Evolutionary conservation across 2,113 vertebrate genomes (phyloP).

Genomic region (Ictidomys tridecemlineatus): DNA sequence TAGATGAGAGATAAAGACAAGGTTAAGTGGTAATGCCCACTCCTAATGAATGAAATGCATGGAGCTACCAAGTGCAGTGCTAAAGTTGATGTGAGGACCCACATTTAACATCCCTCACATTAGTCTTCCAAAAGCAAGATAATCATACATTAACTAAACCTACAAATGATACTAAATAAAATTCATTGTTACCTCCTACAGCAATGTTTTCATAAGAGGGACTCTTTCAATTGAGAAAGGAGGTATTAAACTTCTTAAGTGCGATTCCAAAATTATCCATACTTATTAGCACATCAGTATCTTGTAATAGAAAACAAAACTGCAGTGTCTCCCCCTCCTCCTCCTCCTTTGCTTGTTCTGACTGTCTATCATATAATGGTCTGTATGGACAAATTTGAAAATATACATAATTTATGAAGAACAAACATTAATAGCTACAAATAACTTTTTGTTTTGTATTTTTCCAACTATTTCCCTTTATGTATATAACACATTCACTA

Average conservation of each 20-base stretch:
- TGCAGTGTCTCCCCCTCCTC: background rate
- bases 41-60: constrained; percentile 3
- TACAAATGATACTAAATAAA: constrained; percentile 35
- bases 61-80: background rate
- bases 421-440: background rate
- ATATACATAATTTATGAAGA: background rate
- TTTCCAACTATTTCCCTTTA: background rate
- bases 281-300: background rate
- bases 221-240: constrained; percentile 5
- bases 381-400: constrained; percentile 5
- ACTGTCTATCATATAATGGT: background rate
- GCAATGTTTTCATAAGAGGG: constrained; percentile 4
- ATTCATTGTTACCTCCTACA: background rate
- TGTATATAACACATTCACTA: background rate
- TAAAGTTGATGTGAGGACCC: background rate
- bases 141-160: background rate
- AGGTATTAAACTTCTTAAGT: background rate
- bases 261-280: background rate
- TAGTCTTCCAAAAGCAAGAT: background rate
- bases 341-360: background rate
- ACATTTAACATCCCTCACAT: background rate
- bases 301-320: background rate
- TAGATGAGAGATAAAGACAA: constrained; percentile 11
- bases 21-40: background rate
- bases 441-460: background rate